Evolutionary conservation across 1,140 invertebrate species (phyloP), one percentile per base, ranked within the genome.

Genomic region (Zaprionus inermis): DNA sequence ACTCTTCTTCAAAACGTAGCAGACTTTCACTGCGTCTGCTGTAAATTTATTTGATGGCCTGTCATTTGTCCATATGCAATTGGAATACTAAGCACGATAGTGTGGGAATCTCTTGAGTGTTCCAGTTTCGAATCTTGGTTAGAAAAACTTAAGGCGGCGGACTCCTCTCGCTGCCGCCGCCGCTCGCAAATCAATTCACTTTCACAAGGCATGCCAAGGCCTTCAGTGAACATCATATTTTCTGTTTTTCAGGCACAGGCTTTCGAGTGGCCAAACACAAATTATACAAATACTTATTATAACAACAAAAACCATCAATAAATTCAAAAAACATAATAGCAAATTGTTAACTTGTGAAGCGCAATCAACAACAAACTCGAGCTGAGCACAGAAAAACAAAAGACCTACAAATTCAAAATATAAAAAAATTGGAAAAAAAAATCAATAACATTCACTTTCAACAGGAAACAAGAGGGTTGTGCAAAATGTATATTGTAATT

Each of bases 271-370:
- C 51, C 16, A 69, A 81, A 76, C 30, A 41, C 54, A 86, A 81
- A 71, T 54, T 70, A 73, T 63, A 76, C 72, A 81, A 78, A 85
- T 81, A 82, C 81, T 85, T 81, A 82, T 72, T 22, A 76, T 78
- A 73, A 78, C 67, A 86, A 76, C 79, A 69, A 76, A 85, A 79
- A 81, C 83, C 76, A 88, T 88, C 72, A 79, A 88, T 82, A 81
- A 65, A 69, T 79, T 63, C 72, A 73, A 59, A 44, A 78, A 75
- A 68, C 84, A 64, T 88, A 88, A 79, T 74, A 58, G 56, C 72
- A 83, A 86, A 79, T 78, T 74, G 73, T 78, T 88, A 66, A 75
- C 76, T 44, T 44, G n/a, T 72, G 61, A 58, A 75, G 82, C 70
- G 83, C 84, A 88, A 86, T 86, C 82, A 88, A 51, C 54, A 65